Base-by-base conservation (phyloP, 2,888 invertebrate genomes). In the Ichneumoninae sp. region DNA sequence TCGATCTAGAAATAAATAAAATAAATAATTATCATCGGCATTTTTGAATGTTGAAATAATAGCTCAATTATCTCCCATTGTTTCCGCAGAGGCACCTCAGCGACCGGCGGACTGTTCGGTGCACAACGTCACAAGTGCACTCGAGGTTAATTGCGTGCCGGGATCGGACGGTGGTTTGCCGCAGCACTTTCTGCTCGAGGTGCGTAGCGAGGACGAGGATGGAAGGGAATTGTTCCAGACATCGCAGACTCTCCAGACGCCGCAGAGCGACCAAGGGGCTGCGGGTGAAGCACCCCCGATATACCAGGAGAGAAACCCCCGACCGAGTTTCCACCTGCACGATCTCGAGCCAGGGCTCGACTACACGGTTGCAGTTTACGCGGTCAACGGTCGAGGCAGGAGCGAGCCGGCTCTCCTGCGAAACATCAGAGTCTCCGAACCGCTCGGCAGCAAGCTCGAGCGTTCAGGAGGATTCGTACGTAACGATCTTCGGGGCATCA, bases 141-240 rank as follows among this genome's bases (percentile, higher is more conserved):
- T 97, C 69, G 96, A 96, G 92, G 96, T 97, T 86, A 96, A 95
- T 87, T 97, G 97, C 93, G 95, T 96, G 86, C 96, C 97, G 0
- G 97, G 97, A 65, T 96, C 96, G 91, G 97, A 97, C 91, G 97
- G 97, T 5, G 97, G 97, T 16, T 95, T 97, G 68, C 95, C 96
- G 40, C 97, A 98, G 93, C 96, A 96, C 94, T 98, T 97, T 94
- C 95, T 97, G 78, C 94, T 97, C 87, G 97, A 97, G 94, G 97
- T 97, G 88, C 91, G 92, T 5, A 92, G 92, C 26, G 87, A 88
- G 47, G 47, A 75, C 60, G 85, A 89, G 47, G 88, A 90, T 86
- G 90, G 88, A 83, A 80, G 89, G 10, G 93, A 89, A 90, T 91
- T 89, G 90, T 92, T 88, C 91, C 94, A 89, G 93, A 91, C 90